Evolutionary conservation across 2,113 vertebrate genomes (phyloP), one percentile per base, ranked within the genome.

Genomic region (Ailuropoda melanoleuca): DNA sequence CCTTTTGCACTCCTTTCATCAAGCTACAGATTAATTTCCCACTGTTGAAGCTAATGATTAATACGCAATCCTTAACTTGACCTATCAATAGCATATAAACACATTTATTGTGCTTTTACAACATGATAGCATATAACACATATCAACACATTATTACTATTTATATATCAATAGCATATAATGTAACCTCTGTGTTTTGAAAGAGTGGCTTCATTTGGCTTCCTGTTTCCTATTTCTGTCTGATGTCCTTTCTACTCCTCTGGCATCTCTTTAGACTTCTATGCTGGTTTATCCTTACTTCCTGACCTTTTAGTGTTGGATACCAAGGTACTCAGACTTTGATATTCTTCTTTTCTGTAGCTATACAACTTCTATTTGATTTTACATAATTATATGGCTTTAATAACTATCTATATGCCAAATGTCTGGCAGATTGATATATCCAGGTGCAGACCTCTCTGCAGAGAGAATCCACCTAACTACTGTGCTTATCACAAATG

Each of bases 1-100:
- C 7, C 12, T 4, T n/a, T 4, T 17, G 1, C 1, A 43, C 0
- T n/a, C 8, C 4, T 66, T 56, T 85, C 50, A 4, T 34, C 46
- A 74, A 4, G 34, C 70, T 80, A 39, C 66, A 8, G 84, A 64
- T 78, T 77, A 92, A 70, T 29, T 68, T 88, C 15, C 13, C 15
- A 83, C n/a, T 56, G 31, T 62, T 78, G 84, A 50, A 56, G 24
- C 19, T 62, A 48, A 70, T 56, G 1, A 92, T 62, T 94, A 64
- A 64, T 75, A 55, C 4, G 77, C 39, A 60, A 58, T 23, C 18
- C 8, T 85, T 50, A 64, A 31, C 17, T 14, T 84, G 24, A 60
- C 4, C 43, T n/a, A 50, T 8, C 39, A 64, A 15, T n/a, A 46
- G 9, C 18, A 77, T 19, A 39, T n/a, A 7, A 7, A 17, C 21